Conservation (phyloP, 2,113 vertebrate species). For the Trematomus loennbergii region DNA sequence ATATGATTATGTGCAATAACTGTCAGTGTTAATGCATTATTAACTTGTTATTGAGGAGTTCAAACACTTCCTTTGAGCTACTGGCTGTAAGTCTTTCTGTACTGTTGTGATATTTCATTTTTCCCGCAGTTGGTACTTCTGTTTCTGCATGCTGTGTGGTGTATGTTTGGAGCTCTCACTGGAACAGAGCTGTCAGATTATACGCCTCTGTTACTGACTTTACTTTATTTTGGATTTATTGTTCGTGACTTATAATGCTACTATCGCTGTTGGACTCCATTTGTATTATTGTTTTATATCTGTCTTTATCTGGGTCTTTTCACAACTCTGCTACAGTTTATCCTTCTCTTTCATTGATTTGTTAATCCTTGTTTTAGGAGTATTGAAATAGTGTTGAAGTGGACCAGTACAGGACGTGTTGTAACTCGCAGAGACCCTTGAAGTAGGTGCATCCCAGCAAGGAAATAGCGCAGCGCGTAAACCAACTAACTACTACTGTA, state of each 20-base stretch:
- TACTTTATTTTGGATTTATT: background rate
- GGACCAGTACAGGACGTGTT: background rate
- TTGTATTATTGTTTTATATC: background rate
- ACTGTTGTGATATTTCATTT: conserved; percentile 31
- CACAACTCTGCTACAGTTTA: background rate
- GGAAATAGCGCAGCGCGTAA: too few relatives aligned
- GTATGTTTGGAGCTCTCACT: conserved; percentile 6
- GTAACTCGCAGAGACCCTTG: background rate
- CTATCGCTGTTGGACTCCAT: background rate
- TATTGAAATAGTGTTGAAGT: conserved; percentile 4
- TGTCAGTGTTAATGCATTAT: conserved; percentile 55
- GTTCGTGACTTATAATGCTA: background rate
- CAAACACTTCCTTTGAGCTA: conserved; percentile 44
- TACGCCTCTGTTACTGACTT: background rate
- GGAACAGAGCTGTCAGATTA: background rate
- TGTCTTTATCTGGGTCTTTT: background rate
- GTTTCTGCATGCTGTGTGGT: conserved; percentile 4
- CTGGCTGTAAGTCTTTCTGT: conserved; percentile 12
- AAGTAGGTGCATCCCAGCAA: too few relatives aligned
- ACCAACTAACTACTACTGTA: too few relatives aligned
- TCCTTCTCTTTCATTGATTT: background rate
- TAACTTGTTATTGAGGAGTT: conserved; percentile 58
- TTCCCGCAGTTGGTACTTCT: background rate
- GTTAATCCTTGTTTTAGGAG: conserved; percentile 4
- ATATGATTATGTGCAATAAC: conserved; percentile 47